Conservation (phyloP, 1,140 invertebrate genomes). For the Tetragonula clypearis region DNA sequence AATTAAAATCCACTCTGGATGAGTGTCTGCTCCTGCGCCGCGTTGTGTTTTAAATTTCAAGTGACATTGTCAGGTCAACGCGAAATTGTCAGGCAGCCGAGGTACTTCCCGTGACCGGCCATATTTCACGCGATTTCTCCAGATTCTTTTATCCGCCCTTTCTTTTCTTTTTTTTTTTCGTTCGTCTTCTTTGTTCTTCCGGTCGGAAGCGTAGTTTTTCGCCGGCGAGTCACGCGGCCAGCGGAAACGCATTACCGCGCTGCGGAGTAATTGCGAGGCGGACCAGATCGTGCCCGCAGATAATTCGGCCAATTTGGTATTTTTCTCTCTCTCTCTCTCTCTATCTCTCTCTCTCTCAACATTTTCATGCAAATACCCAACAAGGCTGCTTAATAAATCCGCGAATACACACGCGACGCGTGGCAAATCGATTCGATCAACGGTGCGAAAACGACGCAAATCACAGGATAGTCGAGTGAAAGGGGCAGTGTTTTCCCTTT, state of each 20-base stretch:
- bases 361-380: conserved; percentile 47
- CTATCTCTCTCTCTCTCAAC: background rate
- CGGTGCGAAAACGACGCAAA: conserved; percentile 20
- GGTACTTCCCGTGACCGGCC: too few relatives aligned
- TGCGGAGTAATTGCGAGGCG: conserved; percentile 37
- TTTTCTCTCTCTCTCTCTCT: background rate
- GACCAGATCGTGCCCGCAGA: conserved; percentile 22
- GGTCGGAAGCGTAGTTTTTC: background rate
- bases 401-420: conserved; percentile 32
- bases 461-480: background rate
- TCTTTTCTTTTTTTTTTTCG: too few relatives aligned
- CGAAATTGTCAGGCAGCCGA: too few relatives aligned
- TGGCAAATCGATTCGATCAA: conserved; percentile 56
- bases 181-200: background rate
- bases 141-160: background rate
- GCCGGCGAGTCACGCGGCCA: background rate
- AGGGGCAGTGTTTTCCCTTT: too few relatives aligned
- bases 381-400: conserved; percentile 53
- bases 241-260: conserved; percentile 25
- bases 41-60: too few relatives aligned
- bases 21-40: too few relatives aligned
- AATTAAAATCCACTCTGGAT: too few relatives aligned
- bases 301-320: conserved; percentile 55
- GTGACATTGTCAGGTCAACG: too few relatives aligned
- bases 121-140: background rate